phyloP scores from a whole-genome alignment of 2,797 vertebrate genomes.

The Adelosebastes latens region DNA sequence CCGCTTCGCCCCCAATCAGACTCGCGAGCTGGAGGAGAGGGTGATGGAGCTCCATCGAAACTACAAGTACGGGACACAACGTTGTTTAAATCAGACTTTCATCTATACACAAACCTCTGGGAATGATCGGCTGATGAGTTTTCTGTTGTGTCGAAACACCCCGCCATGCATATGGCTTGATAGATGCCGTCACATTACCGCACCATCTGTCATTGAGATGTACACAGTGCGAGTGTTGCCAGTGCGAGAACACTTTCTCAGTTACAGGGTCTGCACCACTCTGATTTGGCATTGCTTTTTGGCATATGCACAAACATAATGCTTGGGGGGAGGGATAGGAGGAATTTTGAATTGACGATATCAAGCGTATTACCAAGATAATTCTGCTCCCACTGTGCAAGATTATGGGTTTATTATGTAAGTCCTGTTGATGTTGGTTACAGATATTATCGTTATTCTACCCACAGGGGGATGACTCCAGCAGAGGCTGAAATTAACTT shows the following conservation, averaged over 20 bases:
- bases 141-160: slow-evolving; percentile 2
- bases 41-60: slow-evolving; percentile 97
- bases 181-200: slow-evolving; percentile 29
- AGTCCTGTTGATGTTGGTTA: slow-evolving; percentile 26
- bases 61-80: slow-evolving; percentile 87
- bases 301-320: slow-evolving; percentile 10
- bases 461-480: slow-evolving; percentile 93
- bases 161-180: slow-evolving; percentile 27
- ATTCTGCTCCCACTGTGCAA: slow-evolving; percentile 21
- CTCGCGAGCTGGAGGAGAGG: slow-evolving; percentile 94
- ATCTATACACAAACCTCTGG: neutral
- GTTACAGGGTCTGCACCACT: slow-evolving; percentile 25
- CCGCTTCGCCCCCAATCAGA: slow-evolving; percentile 96
- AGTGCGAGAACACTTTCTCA: slow-evolving; percentile 28
- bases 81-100: slow-evolving; percentile 14
- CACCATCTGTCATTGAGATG: slow-evolving; percentile 50
- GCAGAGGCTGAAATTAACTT: slow-evolving; percentile 98
- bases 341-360: slow-evolving; percentile 24
- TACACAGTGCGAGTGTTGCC: slow-evolving; percentile 7
- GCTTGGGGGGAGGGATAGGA: neutral
- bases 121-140: slow-evolving; percentile 16
- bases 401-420: slow-evolving; percentile 39
- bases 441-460: slow-evolving; percentile 43
- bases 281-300: slow-evolving; percentile 38
- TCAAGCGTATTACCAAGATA: slow-evolving; percentile 25